Base-by-base conservation (phyloP, 1,140 invertebrate species). In the Vollenhovia emeryi region DNA sequence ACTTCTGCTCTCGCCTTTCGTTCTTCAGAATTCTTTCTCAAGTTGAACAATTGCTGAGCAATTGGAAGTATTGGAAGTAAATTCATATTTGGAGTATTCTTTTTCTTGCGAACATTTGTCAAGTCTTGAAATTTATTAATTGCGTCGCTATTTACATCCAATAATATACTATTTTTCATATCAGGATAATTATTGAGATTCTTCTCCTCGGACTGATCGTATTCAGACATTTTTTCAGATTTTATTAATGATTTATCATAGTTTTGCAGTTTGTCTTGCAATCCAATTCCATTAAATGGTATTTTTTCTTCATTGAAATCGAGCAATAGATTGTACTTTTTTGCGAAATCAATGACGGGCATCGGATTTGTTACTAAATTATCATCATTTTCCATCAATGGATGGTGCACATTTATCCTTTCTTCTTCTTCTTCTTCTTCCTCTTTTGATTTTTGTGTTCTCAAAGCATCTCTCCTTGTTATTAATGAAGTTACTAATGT, bases 281-380 rank as follows among this genome's bases (percentile, higher is more conserved):
- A 40, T 36, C 24, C n/a, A 8, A 13, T 7, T 73, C 36, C 15
- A 7, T 30, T 48, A 30, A 76, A 40, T 40, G 73, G 27, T 21
- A 55, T n/a, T 69, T 55, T 57, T 57, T 69, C 43, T 45, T 87
- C 59, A 13, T 73, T 48, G 43, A 87, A 80, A 43, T 89, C 52
- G 24, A 91, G 62, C 7, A 57, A 82, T 21, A 92, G 48, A 83
- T 92, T 92, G 60, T 91, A 92, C 50, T 80, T 91, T 45, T 62
- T 84, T 15, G 74, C 90, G 36, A 91, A 92, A 84, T 59, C 79
- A 15, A 79, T 48, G 5, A 92, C 91, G 1, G 91, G 88, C 82
- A 91, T 87, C 1, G 76, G 75, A 48, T 74, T 45, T 7, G 64
- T 89, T 11, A 62, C 55, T n/a, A 57, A n/a, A 62, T 69, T 59